Evolutionary conservation across 1,140 invertebrate genomes (phyloP), one percentile per base, ranked within the genome.

Genomic region (Bactericera cockerelli): DNA sequence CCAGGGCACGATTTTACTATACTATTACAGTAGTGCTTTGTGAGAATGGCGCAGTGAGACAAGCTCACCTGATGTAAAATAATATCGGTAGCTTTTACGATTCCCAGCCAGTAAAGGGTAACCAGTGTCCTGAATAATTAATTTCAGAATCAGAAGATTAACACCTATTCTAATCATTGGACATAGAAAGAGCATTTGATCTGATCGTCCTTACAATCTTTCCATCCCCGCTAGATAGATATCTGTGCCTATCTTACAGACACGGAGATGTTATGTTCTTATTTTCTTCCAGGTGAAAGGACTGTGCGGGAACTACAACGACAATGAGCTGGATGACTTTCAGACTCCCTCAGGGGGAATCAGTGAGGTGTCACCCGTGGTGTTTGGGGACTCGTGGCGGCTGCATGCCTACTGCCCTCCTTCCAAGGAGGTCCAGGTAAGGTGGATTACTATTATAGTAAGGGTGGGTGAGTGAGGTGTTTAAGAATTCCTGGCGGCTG

Each of bases 221-320:
- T n/a, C n/a, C n/a, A n/a, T n/a, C n/a, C n/a, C n/a, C n/a, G n/a
- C n/a, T n/a, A n/a, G n/a, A n/a, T n/a, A n/a, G n/a, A n/a, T n/a
- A n/a, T n/a, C n/a, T n/a, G n/a, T n/a, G n/a, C n/a, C n/a, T n/a
- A n/a, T n/a, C n/a, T n/a, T n/a, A n/a, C n/a, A n/a, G n/a, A n/a
- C n/a, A n/a, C n/a, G n/a, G n/a, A n/a, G n/a, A n/a, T n/a, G n/a
- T n/a, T n/a, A n/a, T n/a, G n/a, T n/a, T n/a, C n/a, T n/a, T n/a
- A n/a, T n/a, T n/a, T 31, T 58, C 55, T 64, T 61, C 1, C 67
- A 84, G 75, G 79, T 91, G 2, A 81, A 80, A 72, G 92, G 92
- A 55, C 72, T 95, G 1, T 95, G 91, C 71, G 91, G 92, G 0
- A 92, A 95, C 70, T 94, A 85, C 69, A 90, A 96, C 70, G 81